A percentile compares a stretch with the other conserved stretches of the same genome.
These are phyloP conservation scores for Bungarus multicinctus DNA, from an alignment of 2,113 vertebrate species.

Conservation along the genomic window DNA sequence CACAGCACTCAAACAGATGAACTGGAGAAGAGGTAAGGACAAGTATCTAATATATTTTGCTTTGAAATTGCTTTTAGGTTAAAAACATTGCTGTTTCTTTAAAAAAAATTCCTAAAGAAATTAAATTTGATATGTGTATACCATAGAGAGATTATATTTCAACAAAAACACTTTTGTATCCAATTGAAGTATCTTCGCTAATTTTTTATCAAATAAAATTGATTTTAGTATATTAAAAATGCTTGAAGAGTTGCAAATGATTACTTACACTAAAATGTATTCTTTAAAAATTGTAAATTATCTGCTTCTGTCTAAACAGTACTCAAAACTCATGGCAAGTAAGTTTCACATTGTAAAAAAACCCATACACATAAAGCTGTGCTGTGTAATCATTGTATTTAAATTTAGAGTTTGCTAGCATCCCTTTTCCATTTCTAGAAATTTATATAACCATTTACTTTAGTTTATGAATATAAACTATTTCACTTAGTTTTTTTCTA, in stretches of 20 bases:
- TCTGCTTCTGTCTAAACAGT: neutral
- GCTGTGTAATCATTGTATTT: neutral
- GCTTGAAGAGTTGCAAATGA: neutral
- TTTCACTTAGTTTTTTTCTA: neutral
- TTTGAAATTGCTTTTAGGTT: neutral
- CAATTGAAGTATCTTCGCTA: neutral
- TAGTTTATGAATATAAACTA: neutral
- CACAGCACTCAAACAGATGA: slow-evolving; percentile 42
- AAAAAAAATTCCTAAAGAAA: neutral
- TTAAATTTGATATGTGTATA: neutral
- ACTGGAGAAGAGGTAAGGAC: neutral
- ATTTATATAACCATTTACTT: neutral
- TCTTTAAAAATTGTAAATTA: neutral
- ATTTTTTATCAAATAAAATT: neutral
- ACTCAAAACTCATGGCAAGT: neutral
- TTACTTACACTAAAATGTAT: neutral
- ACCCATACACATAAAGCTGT: neutral
- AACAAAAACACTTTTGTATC: neutral
- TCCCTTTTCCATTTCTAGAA: neutral
- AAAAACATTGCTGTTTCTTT: neutral
- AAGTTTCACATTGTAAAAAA: neutral
- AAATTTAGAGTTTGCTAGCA: neutral
- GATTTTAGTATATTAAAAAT: neutral
- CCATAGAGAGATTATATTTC: neutral
- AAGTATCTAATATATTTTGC: neutral